Base-by-base conservation (phyloP, 1,140 invertebrate species). In the Neocloeon triangulifer region DNA sequence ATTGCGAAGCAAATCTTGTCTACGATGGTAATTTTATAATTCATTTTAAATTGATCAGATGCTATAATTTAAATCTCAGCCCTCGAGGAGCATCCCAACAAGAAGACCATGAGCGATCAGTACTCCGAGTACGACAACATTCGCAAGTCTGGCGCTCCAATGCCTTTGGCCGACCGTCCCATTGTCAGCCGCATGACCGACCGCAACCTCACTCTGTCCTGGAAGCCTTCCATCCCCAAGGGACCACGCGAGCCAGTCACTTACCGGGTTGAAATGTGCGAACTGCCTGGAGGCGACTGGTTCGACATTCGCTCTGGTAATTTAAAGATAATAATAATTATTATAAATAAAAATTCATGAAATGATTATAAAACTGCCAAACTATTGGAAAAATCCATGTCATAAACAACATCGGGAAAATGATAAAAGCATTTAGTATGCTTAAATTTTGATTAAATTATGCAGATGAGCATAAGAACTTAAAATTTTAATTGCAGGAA, bases 221-320 rank as follows among this genome's bases (percentile, higher is more conserved):
- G 88, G 89, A 77, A 75, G 41, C 84, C 88, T 3, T 86, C 82
- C 4, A 73, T 88, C 17, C 76, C 81, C 0, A 60, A 72, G 35
- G 69, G 69, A 18, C 73, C 79, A 0, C 57, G 76, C 23, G 62
- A 70, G 37, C 85, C 85, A 0, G 80, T 89, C 14, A 92, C 85
- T 4, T 97, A 96, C 45, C 69, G 79, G 47, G 68, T 97, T 25
- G 88, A 97, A 59, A 91, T 89, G 75, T 74, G 73, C 44, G 78
- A 86, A 45, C 58, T 77, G 31, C 80, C 86, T 12, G 69, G 82
- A 45, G 73, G 84, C 27, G 77, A 88, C 42, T 82, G 84, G 84
- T 76, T 78, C 40, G 78, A 76, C 0, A 69, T 74, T 0, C 64
- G 74, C 35, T 69, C 72, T 14, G 79, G 56, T 57, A 43, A 41